Percentiles rank a stretch among this genome's conserved stretches.
phyloP scores from a whole-genome alignment of 2,888 invertebrate species.

The Aleiodes alternator region DNA sequence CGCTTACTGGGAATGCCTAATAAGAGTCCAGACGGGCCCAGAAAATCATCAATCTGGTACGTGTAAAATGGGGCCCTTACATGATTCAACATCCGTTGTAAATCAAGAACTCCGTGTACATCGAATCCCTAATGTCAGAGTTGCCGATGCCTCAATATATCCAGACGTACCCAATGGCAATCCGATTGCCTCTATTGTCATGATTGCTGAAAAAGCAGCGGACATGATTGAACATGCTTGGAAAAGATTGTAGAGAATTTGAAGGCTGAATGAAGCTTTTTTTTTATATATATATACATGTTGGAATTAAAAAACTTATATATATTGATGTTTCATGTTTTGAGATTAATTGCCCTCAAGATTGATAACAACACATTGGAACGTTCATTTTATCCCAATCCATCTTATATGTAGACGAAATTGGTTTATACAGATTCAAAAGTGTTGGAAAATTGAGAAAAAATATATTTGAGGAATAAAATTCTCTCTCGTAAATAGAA shows the following conservation, averaged over 20 bases:
- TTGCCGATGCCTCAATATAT: constrained; percentile 83
- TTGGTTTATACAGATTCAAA: too few relatives aligned
- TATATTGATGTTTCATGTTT: too few relatives aligned
- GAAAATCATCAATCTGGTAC: constrained; percentile 82
- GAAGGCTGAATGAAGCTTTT: constrained; percentile 10
- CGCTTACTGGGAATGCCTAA: constrained; percentile 82
- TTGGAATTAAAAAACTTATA: too few relatives aligned
- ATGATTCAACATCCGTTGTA: constrained; percentile 78
- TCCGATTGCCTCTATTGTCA: constrained; percentile 82
- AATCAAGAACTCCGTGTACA: constrained; percentile 79
- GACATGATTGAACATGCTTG: constrained; percentile 80
- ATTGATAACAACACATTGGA: too few relatives aligned
- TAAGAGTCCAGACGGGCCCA: constrained; percentile 79
- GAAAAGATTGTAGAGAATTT: constrained; percentile 58
- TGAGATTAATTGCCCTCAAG: too few relatives aligned
- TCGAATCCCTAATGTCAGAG: constrained; percentile 80
- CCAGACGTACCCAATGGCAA: constrained; percentile 82
- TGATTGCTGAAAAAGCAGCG: constrained; percentile 85
- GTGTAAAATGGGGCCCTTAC: constrained; percentile 78
- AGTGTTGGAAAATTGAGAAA: background rate
- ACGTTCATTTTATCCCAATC: too few relatives aligned
- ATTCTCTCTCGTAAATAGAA: background rate
- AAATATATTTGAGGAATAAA: background rate
- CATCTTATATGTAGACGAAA: too few relatives aligned
- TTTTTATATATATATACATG: background rate